Evolutionary conservation across 2,113 vertebrate genomes (phyloP).

Genomic region (Plecturocebus donacophilus): DNA sequence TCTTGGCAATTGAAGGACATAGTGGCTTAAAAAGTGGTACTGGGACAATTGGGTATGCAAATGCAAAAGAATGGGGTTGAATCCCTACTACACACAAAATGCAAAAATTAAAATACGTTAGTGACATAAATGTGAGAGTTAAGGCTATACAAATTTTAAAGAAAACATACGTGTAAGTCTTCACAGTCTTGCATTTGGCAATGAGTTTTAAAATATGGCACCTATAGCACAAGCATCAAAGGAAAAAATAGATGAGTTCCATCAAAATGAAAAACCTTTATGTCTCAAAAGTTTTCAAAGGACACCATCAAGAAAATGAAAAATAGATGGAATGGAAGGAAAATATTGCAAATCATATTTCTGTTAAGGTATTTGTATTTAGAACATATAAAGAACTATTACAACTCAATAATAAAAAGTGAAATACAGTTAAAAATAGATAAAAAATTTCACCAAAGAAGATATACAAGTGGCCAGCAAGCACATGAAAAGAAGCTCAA

Average conservation of each 20-base stretch:
- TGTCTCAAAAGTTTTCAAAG: neutral
- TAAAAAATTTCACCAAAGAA: neutral
- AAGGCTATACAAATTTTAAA: neutral
- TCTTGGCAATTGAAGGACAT: neutral
- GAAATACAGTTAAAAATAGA: neutral
- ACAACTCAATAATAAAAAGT: neutral
- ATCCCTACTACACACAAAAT: neutral
- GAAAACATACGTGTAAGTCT: neutral
- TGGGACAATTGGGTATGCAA: neutral
- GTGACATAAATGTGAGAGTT: neutral
- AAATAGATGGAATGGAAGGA: neutral
- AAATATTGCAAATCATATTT: neutral
- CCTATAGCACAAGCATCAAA: neutral
- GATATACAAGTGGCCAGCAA: neutral
- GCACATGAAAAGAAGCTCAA: neutral
- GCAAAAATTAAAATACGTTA: neutral
- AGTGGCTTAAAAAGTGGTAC: neutral
- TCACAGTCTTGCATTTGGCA: neutral
- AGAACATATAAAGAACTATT: neutral
- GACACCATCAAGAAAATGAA: neutral
- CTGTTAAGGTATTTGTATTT: neutral
- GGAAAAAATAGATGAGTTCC: neutral
- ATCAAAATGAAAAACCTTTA: neutral
- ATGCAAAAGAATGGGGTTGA: neutral
- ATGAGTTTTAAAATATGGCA: neutral